phyloP scores from a whole-genome alignment of 1,140 invertebrate genomes.

The Drosophila sucinea region DNA sequence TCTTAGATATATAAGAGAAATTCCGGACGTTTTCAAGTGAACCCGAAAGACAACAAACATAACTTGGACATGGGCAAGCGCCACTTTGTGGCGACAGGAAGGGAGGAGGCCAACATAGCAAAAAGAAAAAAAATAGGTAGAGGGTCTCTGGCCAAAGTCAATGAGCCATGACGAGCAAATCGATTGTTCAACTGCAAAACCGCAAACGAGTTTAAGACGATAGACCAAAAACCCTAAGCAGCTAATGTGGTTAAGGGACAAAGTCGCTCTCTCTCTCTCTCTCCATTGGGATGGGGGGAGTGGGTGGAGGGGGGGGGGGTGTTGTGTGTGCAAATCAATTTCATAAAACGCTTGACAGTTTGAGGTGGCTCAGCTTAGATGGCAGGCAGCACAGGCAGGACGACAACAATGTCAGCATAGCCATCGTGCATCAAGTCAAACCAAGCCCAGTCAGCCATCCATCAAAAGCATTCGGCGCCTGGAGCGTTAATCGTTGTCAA shows the following conservation, averaged over 20 bases:
- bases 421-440: constrained; percentile 34
- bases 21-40: neutral
- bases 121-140: neutral
- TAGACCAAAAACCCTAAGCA: constrained; percentile 33
- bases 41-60: neutral
- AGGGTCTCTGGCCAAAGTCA: constrained; percentile 40
- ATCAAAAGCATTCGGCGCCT: constrained; percentile 77
- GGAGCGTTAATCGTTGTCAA: constrained; percentile 79
- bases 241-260: constrained; percentile 40
- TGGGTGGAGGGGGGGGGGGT: neutral
- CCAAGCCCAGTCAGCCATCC: constrained; percentile 62
- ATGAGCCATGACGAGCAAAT: constrained; percentile 75
- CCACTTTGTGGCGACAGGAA: constrained; percentile 30
- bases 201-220: constrained; percentile 57
- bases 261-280: neutral
- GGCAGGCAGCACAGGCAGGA: neutral
- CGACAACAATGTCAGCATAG: constrained; percentile 14
- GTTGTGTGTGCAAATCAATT: constrained; percentile 66
- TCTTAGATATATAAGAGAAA: too few species aligned
- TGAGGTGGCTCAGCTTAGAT: constrained; percentile 8
- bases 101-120: too few species aligned
- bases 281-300: neutral
- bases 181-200: constrained; percentile 69
- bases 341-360: constrained; percentile 53
- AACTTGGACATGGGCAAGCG: neutral